Conservation (phyloP, 2,113 vertebrate genomes). For the Columbina picui region DNA sequence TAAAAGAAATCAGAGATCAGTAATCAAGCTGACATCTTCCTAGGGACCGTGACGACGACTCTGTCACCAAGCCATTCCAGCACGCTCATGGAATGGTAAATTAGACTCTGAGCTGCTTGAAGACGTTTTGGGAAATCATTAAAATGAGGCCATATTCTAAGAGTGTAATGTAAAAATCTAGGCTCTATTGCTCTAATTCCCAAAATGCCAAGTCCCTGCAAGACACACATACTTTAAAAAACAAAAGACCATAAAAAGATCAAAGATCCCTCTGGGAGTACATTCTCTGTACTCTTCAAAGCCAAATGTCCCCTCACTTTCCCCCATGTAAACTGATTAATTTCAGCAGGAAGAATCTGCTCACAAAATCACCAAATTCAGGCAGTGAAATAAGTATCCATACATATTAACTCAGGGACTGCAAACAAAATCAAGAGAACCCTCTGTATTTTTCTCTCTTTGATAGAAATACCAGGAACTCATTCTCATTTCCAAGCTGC, state of each 20-base stretch:
- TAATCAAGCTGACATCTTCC: no score
- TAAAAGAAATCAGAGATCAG: no score
- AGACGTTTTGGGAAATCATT: neutral
- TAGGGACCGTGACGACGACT: no score
- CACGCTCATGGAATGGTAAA: neutral
- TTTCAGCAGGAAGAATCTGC: constrained; percentile 8
- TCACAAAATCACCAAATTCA: neutral
- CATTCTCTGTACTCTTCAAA: constrained; percentile 33
- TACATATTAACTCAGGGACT: neutral
- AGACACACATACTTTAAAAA: constrained; percentile 5
- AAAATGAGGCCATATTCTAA: neutral
- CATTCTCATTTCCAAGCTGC: neutral
- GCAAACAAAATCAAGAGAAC: neutral
- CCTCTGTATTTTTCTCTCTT: neutral
- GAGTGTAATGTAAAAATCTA: neutral
- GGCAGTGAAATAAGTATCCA: neutral
- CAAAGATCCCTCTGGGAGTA: constrained; percentile 36
- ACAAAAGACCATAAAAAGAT: constrained; percentile 50
- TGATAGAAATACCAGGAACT: neutral
- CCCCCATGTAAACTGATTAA: constrained; percentile 28
- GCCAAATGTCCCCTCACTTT: constrained; percentile 11
- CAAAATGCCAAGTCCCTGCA: neutral
- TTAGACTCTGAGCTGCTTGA: neutral
- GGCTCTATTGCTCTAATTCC: neutral
- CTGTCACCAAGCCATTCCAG: no score